phyloP scores from a whole-genome alignment of 2,113 vertebrate genomes.

The Engraulis encrasicolus region DNA sequence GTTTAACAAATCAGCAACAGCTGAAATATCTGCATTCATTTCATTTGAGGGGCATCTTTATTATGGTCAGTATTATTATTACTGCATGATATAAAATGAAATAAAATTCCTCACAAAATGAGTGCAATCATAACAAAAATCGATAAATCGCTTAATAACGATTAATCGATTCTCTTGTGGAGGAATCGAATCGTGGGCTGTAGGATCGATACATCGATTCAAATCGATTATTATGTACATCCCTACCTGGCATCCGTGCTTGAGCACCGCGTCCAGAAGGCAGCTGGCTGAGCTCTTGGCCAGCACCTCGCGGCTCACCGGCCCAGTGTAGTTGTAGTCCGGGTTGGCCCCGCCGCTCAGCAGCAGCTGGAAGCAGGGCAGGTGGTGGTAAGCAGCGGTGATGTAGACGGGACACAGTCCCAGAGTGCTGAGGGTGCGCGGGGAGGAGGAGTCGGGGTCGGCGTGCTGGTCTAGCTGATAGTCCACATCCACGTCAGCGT shows the following conservation, averaged over 20 bases:
- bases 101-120: too few relatives aligned
- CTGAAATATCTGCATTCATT: too few relatives aligned
- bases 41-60: too few relatives aligned
- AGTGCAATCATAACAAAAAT: too few relatives aligned
- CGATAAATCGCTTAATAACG: too few relatives aligned
- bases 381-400: constrained; percentile 92
- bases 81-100: too few relatives aligned
- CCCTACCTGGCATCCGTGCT: constrained; percentile 88
- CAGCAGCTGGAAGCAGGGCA: constrained; percentile 87
- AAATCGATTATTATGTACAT: too few relatives aligned
- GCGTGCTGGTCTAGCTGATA: constrained; percentile 77
- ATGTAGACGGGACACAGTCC: constrained; percentile 93
- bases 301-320: constrained; percentile 81
- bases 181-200: too few relatives aligned
- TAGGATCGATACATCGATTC: too few relatives aligned
- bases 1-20: too few relatives aligned
- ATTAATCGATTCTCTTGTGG: too few relatives aligned
- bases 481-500: constrained; percentile 90
- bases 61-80: too few relatives aligned
- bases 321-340: constrained; percentile 89
- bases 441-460: constrained; percentile 70
- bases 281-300: constrained; percentile 84
- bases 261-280: constrained; percentile 88
- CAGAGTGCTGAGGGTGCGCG: constrained; percentile 85
- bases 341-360: constrained; percentile 90